These are phyloP conservation scores for Paratilapia polleni DNA, from an alignment of 2,113 vertebrate species.

Conservation along the genomic window DNA sequence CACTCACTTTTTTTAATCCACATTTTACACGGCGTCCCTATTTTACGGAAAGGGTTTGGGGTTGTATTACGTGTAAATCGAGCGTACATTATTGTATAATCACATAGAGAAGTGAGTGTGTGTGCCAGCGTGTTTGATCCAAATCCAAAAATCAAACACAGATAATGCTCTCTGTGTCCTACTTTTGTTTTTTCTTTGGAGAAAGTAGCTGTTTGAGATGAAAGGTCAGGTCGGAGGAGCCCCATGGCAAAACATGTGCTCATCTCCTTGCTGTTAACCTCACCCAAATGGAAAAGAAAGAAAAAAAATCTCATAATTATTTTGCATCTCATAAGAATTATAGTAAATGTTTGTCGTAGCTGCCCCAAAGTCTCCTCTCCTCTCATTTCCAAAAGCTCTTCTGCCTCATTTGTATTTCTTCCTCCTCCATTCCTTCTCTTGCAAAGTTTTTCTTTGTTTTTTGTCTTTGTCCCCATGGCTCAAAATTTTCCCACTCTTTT, in stretches of 20 bases:
- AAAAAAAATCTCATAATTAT: slow-evolving; percentile 6
- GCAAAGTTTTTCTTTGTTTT: slow-evolving; percentile 16
- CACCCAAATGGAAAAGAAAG: neutral
- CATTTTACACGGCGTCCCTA: neutral
- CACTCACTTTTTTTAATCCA: neutral
- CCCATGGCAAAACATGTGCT: neutral
- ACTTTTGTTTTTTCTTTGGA: neutral
- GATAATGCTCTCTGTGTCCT: neutral
- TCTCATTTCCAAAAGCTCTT: neutral
- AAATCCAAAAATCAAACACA: neutral
- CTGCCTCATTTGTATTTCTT: slow-evolving; percentile 1
- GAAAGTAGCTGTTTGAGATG: neutral
- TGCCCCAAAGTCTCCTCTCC: neutral
- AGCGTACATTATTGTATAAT: neutral
- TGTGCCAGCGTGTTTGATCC: neutral
- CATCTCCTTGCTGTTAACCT: neutral
- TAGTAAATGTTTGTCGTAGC: neutral
- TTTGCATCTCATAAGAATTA: slow-evolving; percentile 1
- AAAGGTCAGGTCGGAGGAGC: slow-evolving; percentile 14
- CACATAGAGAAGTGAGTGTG: neutral
- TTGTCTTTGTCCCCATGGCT: slow-evolving; percentile 34
- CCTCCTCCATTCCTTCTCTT: slow-evolving; percentile 2
- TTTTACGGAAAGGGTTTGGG: neutral
- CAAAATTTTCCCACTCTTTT: slow-evolving; percentile 2
- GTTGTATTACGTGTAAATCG: neutral